These are phyloP conservation scores for Pseudopipra pipra DNA, from an alignment of 2,113 vertebrate species.

Conservation along the genomic window DNA sequence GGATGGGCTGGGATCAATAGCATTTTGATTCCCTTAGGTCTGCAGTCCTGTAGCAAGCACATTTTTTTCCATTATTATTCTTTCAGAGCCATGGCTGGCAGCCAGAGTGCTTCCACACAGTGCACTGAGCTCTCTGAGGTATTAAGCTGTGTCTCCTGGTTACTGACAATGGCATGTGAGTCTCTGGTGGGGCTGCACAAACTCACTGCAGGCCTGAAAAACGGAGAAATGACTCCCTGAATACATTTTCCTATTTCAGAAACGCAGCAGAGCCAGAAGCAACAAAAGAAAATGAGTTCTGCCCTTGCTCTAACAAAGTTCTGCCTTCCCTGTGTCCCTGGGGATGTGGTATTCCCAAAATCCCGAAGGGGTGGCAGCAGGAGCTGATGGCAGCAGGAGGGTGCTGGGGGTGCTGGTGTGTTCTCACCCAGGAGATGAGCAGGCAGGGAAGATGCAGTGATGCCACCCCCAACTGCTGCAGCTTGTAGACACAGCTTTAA, in stretches of 20 bases:
- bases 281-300: background rate
- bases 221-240: background rate
- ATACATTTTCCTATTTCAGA: background rate
- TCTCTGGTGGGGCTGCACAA: background rate
- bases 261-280: background rate
- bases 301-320: background rate
- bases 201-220: background rate
- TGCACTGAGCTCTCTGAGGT: background rate
- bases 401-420: rapidly evolving
- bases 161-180: background rate
- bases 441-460: background rate
- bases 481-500: background rate
- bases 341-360: background rate
- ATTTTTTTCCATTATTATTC: background rate
- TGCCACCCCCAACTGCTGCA: background rate
- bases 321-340: background rate
- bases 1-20: conserved; percentile 30
- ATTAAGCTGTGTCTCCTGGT: background rate
- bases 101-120: background rate
- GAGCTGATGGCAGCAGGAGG: background rate
- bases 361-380: background rate
- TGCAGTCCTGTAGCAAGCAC: background rate
- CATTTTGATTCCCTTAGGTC: conserved; percentile 29
- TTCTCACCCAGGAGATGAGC: background rate
- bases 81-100: background rate